Conservation (phyloP, 1,140 invertebrate species). For the Brevipalpus yothersi region DNA sequence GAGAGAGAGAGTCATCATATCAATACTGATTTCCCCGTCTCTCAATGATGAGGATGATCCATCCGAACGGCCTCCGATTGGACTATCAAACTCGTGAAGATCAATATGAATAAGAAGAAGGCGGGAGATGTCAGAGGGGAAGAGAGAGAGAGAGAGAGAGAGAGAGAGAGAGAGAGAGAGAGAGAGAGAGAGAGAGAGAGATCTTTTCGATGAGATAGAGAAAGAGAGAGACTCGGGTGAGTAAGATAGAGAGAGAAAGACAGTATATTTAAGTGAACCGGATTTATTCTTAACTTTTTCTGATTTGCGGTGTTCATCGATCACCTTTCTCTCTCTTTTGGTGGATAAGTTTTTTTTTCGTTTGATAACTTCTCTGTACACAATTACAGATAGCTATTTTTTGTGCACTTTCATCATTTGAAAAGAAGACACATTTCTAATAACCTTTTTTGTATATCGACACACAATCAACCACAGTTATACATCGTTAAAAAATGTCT, state of each 20-base stretch:
- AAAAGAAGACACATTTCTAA: neutral
- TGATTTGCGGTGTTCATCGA: too few species aligned
- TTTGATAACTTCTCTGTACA: neutral
- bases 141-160: neutral
- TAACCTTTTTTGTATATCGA: neutral
- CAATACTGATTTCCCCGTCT: neutral
- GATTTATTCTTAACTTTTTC: too few species aligned
- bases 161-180: too few species aligned
- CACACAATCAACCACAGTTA: too few species aligned
- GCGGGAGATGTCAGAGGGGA: neutral
- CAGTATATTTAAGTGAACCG: too few species aligned
- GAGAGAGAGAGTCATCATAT: neutral
- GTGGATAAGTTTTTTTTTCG: too few species aligned
- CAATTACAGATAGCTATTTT: neutral
- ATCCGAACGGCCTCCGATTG: neutral
- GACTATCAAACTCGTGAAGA: neutral
- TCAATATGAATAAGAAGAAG: neutral
- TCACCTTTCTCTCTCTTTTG: too few species aligned
- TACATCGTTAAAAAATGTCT: neutral
- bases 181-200: too few species aligned
- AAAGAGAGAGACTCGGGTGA: too few species aligned
- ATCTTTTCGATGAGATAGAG: too few species aligned
- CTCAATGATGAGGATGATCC: neutral
- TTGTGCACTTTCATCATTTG: neutral
- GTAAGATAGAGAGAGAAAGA: too few species aligned